Base-by-base conservation (phyloP, 2,797 vertebrate species). In the Chromobotia macracanthus region DNA sequence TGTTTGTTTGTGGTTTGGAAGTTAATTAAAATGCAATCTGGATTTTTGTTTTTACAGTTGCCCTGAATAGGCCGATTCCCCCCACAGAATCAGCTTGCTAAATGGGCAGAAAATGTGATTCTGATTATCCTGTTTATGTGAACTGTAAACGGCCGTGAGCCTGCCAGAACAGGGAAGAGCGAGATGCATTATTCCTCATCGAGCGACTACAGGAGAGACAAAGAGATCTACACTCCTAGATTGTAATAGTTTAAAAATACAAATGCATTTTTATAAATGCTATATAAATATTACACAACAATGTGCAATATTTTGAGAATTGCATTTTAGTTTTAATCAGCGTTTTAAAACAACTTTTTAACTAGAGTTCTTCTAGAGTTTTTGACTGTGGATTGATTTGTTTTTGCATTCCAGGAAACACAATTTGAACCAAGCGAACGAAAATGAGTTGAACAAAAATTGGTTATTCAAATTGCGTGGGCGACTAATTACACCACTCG, bases 21-120 rank as follows among this genome's bases (percentile, higher is more conserved):
- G 90, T 94, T 90, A 93, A 92, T 94, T 92, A 91, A 92, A 95
- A 93, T 87, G 86, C 87, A 88, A 88, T 92, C 87, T 87, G 83
- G 68, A 87, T 87, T 89, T 90, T 89, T 89, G 88, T 90, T 93
- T 91, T 91, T 91, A 90, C 90, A 92, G 90, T 92, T 92, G 90
- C 82, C 87, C 82, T 82, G 86, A 88, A 91, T 90, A 86, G 84
- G 86, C 83, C 80, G 16, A 21, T 72, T 60, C 74, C 38, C 80
- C 25, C 31, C 35, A 25, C 72, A 70, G 25, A 82, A 67, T 87
- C 50, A 68, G 75, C 76, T 70, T 80, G 72, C 67, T 75, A 68
- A 85, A 86, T 64, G 77, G 72, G 86, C 77, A 73, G 83, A 69
- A 81, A 88, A 90, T 88, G 83, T 90, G 89, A 82, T 80, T 82